A percentile compares a stretch with the other conserved stretches of the same genome.
phyloP scores from a whole-genome alignment of 2,113 vertebrate genomes.

The Pachycephala philippinensis region DNA sequence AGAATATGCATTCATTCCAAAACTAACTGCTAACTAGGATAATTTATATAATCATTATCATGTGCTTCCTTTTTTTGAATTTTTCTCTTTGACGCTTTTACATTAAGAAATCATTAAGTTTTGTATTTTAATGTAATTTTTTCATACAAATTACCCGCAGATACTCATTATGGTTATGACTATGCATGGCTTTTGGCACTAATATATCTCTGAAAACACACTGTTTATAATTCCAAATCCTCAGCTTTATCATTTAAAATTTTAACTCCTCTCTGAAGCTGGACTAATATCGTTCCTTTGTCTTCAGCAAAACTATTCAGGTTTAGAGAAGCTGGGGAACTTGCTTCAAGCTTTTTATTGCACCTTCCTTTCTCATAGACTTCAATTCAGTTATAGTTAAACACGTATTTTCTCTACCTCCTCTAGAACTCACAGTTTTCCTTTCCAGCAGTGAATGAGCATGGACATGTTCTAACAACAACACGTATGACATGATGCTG shows the following conservation, averaged over 20 bases:
- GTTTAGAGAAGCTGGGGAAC: not conserved
- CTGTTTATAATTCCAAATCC: not conserved
- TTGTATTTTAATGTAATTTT: not conserved
- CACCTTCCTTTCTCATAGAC: not conserved
- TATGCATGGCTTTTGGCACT: not conserved
- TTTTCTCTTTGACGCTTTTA: slow-evolving; percentile 9
- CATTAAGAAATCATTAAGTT: slow-evolving; percentile 3
- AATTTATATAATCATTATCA: slow-evolving; percentile 15
- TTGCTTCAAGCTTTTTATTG: not conserved
- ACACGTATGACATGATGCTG: not conserved
- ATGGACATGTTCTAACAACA: not conserved
- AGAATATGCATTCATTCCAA: not conserved
- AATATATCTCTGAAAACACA: not conserved
- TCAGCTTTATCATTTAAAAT: not conserved
- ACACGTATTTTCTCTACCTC: not conserved
- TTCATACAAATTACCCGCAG: not conserved
- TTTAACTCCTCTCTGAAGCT: not conserved
- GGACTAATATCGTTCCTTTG: not conserved
- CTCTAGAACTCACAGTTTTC: not conserved
- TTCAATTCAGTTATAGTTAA: not conserved
- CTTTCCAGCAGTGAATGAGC: not conserved
- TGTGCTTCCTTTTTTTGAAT: not conserved
- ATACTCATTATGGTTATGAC: slow-evolving; percentile 9
- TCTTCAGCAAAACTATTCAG: not conserved
- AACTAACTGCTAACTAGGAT: not conserved